Conservation (phyloP, 2,113 vertebrate species). For the Capreolus pygargus region DNA sequence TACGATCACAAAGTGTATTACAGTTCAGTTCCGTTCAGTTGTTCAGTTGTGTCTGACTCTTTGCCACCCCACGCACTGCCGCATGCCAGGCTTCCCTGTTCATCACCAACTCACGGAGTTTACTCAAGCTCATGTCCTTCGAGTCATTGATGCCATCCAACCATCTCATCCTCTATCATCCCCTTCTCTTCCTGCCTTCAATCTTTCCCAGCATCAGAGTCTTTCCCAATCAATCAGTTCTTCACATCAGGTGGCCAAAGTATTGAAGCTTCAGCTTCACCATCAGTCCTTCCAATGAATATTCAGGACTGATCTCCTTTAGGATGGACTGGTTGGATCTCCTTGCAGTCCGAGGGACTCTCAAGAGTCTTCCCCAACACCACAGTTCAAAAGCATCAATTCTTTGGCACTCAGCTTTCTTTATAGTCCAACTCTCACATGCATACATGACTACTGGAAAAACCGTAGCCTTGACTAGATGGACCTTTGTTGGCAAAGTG, state of each 20-base stretch:
- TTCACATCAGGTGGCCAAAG: not conserved
- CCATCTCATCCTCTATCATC: not conserved
- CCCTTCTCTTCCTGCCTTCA: not conserved
- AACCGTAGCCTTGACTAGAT: not conserved
- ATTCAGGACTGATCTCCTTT: not conserved
- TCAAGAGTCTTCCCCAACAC: not conserved
- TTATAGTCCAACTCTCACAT: not conserved
- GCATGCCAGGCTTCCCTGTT: not conserved
- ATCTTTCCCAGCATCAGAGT: not conserved
- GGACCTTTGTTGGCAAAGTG: not conserved
- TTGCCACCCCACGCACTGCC: not conserved
- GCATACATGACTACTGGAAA: not conserved
- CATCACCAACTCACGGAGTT: not conserved
- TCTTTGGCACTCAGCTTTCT: not conserved
- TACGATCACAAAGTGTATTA: not conserved
- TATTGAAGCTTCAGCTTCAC: not conserved
- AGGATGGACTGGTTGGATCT: not conserved
- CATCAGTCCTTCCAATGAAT: not conserved
- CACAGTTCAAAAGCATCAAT: not conserved
- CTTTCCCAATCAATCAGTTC: not conserved
- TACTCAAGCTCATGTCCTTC: not conserved
- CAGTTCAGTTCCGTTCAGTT: not conserved
- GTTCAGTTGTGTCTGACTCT: not conserved
- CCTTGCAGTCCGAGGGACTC: not conserved
- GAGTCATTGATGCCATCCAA: not conserved